Evolutionary conservation across 2,797 vertebrate genomes (phyloP).

Genomic region (Rousettus madagascariensis): DNA sequence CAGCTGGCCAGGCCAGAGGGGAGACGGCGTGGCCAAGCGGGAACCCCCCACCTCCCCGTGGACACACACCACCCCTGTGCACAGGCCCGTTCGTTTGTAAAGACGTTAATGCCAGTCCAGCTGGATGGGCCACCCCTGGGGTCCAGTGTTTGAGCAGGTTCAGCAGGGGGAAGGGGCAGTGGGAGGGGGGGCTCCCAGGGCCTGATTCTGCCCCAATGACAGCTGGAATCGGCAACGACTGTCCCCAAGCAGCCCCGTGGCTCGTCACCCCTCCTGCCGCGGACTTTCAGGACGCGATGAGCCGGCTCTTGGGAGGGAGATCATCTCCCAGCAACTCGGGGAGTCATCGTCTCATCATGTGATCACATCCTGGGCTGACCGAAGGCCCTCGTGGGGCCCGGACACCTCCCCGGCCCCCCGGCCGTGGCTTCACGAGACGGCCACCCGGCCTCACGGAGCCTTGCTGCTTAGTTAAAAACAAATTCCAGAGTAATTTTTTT

Average conservation of each 20-base stretch:
- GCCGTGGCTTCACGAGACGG: constrained; percentile 80
- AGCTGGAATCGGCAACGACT: background rate
- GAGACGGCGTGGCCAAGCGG: constrained; percentile 34
- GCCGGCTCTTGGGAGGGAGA: constrained; percentile 77
- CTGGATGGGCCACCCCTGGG: constrained; percentile 13
- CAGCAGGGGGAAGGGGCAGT: background rate
- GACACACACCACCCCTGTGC: background rate
- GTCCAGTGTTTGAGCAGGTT: constrained; percentile 60
- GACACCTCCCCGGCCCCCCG: constrained; percentile 79
- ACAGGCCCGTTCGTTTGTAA: constrained; percentile 56
- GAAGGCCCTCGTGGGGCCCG: constrained; percentile 81
- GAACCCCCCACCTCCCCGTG: background rate
- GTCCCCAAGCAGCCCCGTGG: constrained; percentile 62
- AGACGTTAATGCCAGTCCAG: constrained; percentile 48
- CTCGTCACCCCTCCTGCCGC: constrained; percentile 65
- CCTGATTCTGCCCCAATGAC: constrained; percentile 42
- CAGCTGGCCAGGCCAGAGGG: constrained; percentile 60
- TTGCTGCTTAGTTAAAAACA: constrained; percentile 87
- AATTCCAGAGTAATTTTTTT: constrained; percentile 83
- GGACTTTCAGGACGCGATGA: constrained; percentile 79
- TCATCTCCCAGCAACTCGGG: constrained; percentile 77
- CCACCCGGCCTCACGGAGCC: constrained; percentile 80
- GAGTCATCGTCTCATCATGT: constrained; percentile 82
- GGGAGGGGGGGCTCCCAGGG: constrained; percentile 57
- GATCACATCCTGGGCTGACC: constrained; percentile 82